Base-by-base conservation (phyloP, 1,140 invertebrate species). In the Oryzaephilus surinamensis region DNA sequence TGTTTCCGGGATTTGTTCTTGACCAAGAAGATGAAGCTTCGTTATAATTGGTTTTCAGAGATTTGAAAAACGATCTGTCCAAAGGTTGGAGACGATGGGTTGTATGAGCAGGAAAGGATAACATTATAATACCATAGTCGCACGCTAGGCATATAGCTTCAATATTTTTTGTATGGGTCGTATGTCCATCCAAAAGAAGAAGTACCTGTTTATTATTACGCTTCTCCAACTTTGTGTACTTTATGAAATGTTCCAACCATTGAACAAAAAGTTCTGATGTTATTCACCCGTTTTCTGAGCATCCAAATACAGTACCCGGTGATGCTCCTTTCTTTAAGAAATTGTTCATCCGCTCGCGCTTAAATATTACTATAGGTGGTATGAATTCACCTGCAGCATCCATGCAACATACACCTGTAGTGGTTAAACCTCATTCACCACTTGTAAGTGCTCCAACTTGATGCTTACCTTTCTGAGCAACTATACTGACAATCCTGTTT, bases 121-220 rank as follows among this genome's bases (percentile, higher is more conserved):
- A 32, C 29, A 62, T 35, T 7, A 48, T 31, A 8, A 63, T 42
- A 6, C 58, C 52, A 49, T 59, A 50, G 6, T 52, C 47, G 40
- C 47, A 52, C 2, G 51, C 49, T 27, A 45, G 38, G 23, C 52
- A 29, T 18, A 61, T 28, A 11, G 43, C 48, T 32, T 45, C 38
- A 19, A 58, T 16, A 38, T 41, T 43, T 27, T 54, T 40, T 7
- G 41, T 49, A 33, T 56, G 61, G 5, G 43, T 57, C 6, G 43
- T 39, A 42, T 66, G 61, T 27, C 60, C 63, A 48, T 67, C 64
- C 14, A 62, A 38, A 5, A 66, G 43, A 39, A 51, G 42, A n/a
- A 55, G 32, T 35, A 50, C 39, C 30, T 47, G 50, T n/a, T 45
- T 50, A 7, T 54, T 34, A 19, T 32, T 26, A 4, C 24, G 38